phyloP scores from a whole-genome alignment of 2,888 invertebrate species.

The Athalia cordata region DNA sequence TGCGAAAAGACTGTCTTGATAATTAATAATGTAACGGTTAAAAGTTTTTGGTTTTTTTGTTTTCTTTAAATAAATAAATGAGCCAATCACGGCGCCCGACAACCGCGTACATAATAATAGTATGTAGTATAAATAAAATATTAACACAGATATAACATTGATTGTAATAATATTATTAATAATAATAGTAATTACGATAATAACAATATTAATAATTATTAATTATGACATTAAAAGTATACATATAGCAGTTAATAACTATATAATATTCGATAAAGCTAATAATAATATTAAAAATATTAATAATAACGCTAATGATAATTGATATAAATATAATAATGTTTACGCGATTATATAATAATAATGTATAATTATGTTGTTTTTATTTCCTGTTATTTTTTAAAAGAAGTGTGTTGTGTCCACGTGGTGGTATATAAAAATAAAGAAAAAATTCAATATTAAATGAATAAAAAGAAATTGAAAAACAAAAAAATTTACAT shows the following conservation, averaged over 20 bases:
- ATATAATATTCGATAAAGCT: conserved; percentile 14
- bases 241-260: background rate
- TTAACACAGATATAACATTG: conserved; percentile 21
- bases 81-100: conserved; percentile 47
- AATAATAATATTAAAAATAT: conserved; percentile 3
- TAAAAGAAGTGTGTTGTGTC: background rate
- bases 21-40: conserved; percentile 48
- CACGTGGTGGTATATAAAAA: background rate
- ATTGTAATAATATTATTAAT: background rate
- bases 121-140: conserved; percentile 31
- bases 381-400: background rate
- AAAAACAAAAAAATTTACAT: no score
- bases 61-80: conserved; percentile 47
- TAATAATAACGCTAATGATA: conserved; percentile 12
- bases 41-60: background rate
- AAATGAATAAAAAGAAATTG: no score
- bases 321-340: background rate
- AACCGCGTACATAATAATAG: conserved; percentile 2
- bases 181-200: conserved; percentile 13
- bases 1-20: no score
- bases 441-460: background rate
- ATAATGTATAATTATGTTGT: background rate
- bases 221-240: background rate
- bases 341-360: no score
- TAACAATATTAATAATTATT: background rate